These are phyloP conservation scores for Apodemia hepburni DNA, from an alignment of 2,888 invertebrate genomes.

Conservation along the genomic window DNA sequence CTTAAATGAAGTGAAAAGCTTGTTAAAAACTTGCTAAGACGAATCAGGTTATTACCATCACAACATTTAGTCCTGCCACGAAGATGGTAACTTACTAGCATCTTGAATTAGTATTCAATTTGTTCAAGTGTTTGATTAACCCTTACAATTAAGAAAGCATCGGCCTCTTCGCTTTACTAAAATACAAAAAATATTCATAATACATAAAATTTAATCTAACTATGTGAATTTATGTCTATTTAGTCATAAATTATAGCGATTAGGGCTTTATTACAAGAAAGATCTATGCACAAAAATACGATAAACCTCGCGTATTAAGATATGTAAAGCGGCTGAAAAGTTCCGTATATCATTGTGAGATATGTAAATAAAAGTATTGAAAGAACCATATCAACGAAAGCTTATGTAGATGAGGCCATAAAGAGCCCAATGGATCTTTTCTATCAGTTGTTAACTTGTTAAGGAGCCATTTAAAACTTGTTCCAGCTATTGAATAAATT, in stretches of 20 bases:
- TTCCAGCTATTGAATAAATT: conserved; percentile 11
- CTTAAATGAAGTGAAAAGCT: no score
- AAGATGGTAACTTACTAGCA: no score
- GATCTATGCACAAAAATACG: not conserved
- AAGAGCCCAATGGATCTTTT: conserved; percentile 15
- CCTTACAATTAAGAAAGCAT: no score
- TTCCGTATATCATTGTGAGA: conserved; percentile 1
- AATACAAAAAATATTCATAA: no score
- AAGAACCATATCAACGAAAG: conserved; percentile 4
- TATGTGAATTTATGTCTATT: not conserved
- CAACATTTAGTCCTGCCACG: no score
- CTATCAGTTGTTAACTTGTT: conserved; percentile 15
- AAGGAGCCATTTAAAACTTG: conserved; percentile 15
- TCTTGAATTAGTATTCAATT: no score
- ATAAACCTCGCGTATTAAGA: not conserved
- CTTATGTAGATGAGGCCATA: conserved; percentile 15
- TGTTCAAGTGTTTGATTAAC: no score
- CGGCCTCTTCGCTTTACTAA: no score
- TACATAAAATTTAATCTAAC: not conserved
- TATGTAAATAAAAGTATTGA: conserved; percentile 7
- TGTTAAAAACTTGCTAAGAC: no score
- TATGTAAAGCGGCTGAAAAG: conserved; percentile 4
- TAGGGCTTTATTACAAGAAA: not conserved
- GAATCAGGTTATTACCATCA: no score
- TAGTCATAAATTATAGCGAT: not conserved